A percentile compares a stretch with the other conserved stretches of the same genome.
phyloP scores from a whole-genome alignment of 2,888 invertebrate species.

The Dryomyza anilis region DNA sequence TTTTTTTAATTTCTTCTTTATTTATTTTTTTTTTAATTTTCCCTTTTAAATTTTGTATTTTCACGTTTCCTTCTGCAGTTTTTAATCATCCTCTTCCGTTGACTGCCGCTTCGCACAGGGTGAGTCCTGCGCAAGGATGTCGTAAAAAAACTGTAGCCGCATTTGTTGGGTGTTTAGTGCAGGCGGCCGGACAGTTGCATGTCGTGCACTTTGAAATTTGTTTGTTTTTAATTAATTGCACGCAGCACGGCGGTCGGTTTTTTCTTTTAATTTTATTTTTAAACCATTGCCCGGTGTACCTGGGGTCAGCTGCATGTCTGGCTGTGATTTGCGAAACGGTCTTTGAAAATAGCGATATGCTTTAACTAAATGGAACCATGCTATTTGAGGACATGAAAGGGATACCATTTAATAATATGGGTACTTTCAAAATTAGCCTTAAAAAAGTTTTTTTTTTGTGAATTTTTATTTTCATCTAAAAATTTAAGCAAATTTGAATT shows the following conservation, averaged over 20 bases:
- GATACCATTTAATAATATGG: too few relatives aligned
- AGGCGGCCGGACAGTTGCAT: background rate
- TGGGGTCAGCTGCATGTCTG: constrained; percentile 22
- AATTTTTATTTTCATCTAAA: too few relatives aligned
- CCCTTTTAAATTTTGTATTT: background rate
- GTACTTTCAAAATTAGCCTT: too few relatives aligned
- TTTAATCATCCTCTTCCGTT: background rate
- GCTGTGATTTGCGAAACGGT: background rate
- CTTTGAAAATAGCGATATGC: constrained; percentile 4
- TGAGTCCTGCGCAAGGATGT: too few relatives aligned
- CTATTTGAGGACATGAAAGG: background rate
- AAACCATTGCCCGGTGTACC: too few relatives aligned
- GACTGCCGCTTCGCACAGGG: background rate
- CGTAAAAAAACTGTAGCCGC: too few relatives aligned
- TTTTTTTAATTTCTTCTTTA: background rate
- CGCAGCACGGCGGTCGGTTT: constrained; percentile 23
- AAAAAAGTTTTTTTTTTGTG: too few relatives aligned
- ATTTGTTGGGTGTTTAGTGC: background rate
- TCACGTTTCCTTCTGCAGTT: background rate
- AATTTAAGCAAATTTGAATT: too few relatives aligned
- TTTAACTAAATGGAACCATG: too few relatives aligned
- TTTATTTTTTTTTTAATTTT: background rate
- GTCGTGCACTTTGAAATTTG: constrained; percentile 34
- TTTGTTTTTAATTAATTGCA: constrained; percentile 45
- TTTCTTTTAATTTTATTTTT: too few relatives aligned